Evolutionary conservation across 2,888 invertebrate species (phyloP), one percentile per base, ranked within the genome.

Genomic region (Patella caerulea): DNA sequence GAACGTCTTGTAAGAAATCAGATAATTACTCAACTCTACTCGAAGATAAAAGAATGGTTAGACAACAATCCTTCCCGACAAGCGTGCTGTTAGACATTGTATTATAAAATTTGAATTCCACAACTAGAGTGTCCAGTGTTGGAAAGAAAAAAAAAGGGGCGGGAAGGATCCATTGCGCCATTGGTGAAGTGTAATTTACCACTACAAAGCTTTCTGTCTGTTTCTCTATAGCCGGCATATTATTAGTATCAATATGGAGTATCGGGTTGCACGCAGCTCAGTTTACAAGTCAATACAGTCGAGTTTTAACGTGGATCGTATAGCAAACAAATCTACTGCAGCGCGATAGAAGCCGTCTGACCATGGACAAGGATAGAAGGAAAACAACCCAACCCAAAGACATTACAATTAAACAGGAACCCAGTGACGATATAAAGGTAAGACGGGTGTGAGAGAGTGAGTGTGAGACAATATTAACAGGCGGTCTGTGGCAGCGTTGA

Each of bases 161-260:
- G 75, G 75, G 55, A 75, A 54, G 75, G 71, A 71, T 70, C 19
- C 15, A 71, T 78, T 78, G 69, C 75, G 73, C 69, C 78, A 78
- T 59, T 72, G 54, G 70, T 69, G 45, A 72, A 65, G 69, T 73
- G 78, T 78, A 78, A 78, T 72, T 72, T 75, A 71, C 78, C 65
- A 78, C 76, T 72, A 77, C 78, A 75, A 78, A 76, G 78, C 75
- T 72, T 71, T 73, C 71, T 69, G 65, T 71, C 75, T 75, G 77
- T 79, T 73, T 71, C 76, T 74, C 78, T 80, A 78, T 81, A 80
- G 81, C 74, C 81, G 69, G 83, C 77, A 76, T 81, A 81, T 79
- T 82, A 79, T 79, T 79, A 80, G 83, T 83, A 83, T 83, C 83
- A 83, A 82, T 83, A 82, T 79, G 78, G 75, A 45, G 73, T 74